Base-by-base conservation (phyloP, 1,140 invertebrate genomes). In the Drosophila sulfurigaster region DNA sequence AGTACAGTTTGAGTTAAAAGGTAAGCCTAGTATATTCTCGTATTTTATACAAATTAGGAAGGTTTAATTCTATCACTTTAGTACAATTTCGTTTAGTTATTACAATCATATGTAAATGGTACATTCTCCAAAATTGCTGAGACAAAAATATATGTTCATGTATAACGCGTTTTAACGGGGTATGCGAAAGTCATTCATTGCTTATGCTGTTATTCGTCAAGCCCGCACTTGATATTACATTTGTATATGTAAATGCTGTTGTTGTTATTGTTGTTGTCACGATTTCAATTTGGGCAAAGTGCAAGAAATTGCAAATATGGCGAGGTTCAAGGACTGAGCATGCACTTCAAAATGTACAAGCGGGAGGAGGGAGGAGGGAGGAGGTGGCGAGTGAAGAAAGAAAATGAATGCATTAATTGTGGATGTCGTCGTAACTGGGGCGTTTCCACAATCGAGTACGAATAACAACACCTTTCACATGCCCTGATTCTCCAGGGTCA, bases 251-350 rank as follows among this genome's bases (percentile, higher is more conserved):
- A 54, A 28, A 54, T 32, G 28, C 8, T 51, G 20, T 54, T 65
- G 41, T 51, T 48, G 58, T 41, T 13, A n/a, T 13, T 52, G 25
- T 56, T 69, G 43, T 52, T 54, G 58, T 43, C 30, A 41, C 59
- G 56, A 45, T 52, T 71, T 69, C 20, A 69, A 8, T 45, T 62
- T 62, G 65, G 68, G 43, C 63, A 76, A 79, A 79, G 73, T 67
- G 73, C 63, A 76, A 46, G 15, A 43, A 71, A 76, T 57, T 67
- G 58, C 56, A 65, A 46, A 63, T 51, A 58, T 48, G n/a, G 10
- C 46, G 64, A 51, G 49, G 77, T 83, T 80, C 73, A 83, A 83
- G 77, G 81, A 77, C 70, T 73, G 66, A 32, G 41, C n/a, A 32
- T 41, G 43, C 16, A 58, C 32, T 59, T 45, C 8, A 41, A 77